These are phyloP conservation scores for Aythya fuligula DNA, from an alignment of 2,797 vertebrate genomes.

Conservation along the genomic window DNA sequence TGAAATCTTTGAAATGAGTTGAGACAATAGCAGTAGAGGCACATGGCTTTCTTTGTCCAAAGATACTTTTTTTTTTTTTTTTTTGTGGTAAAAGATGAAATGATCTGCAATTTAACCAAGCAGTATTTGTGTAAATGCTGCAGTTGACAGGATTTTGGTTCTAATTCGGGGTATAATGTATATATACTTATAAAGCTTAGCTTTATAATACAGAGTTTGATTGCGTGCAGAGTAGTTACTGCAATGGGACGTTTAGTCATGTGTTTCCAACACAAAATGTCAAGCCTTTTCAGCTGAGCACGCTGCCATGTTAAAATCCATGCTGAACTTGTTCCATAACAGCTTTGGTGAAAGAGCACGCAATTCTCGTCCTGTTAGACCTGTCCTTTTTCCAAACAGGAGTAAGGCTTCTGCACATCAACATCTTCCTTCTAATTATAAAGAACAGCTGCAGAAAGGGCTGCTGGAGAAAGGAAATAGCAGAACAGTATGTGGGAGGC, in stretches of 20 bases:
- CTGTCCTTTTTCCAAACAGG: background rate
- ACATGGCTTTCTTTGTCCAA: background rate
- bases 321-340: too few relatives aligned
- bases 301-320: background rate
- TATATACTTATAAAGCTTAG: background rate
- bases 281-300: background rate
- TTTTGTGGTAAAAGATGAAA: background rate
- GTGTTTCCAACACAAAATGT: background rate
- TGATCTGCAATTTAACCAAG: background rate
- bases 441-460: background rate
- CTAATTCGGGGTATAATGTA: fast-evolving
- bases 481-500: constrained; percentile 6
- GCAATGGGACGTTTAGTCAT: background rate
- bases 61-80: background rate
- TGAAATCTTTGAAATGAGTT: background rate
- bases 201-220: background rate
- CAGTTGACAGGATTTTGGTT: background rate
- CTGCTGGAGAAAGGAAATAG: background rate
- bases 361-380: background rate
- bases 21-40: background rate
- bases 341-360: background rate
- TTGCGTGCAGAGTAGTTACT: background rate
- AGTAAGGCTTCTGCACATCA: background rate
- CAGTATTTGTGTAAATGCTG: background rate
- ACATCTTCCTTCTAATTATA: fast-evolving